Conservation (phyloP, 23 tunicate genomes). For the Ciona savignyi region DNA sequence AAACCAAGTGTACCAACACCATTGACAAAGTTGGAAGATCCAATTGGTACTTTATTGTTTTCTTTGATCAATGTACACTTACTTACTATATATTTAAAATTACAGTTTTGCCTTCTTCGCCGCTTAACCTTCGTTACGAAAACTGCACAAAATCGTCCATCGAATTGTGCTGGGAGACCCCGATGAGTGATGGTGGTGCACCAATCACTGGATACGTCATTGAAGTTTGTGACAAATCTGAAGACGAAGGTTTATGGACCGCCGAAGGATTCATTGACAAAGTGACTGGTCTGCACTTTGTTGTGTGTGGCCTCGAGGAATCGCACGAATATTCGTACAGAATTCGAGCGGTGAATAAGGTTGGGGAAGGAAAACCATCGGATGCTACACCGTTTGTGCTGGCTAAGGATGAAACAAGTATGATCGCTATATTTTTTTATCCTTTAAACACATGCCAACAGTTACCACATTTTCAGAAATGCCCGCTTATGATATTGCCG, state of each 20-base stretch:
- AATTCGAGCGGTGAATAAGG: conserved; percentile 62
- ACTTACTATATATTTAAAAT: neutral
- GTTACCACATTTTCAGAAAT: too few relatives aligned
- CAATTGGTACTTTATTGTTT: conserved; percentile 47
- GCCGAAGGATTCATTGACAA: conserved; percentile 1
- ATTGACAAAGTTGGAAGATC: conserved; percentile 61
- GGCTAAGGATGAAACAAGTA: conserved; percentile 65
- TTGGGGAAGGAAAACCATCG: conserved; percentile 66
- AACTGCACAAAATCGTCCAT: conserved; percentile 43
- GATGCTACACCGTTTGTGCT: conserved; percentile 49
- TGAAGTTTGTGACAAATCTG: conserved; percentile 44
- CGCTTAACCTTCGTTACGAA: conserved; percentile 44
- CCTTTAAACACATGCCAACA: too few relatives aligned
- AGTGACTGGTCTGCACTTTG: conserved; percentile 2
- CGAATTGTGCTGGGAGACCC: conserved; percentile 64
- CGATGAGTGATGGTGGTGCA: too few relatives aligned
- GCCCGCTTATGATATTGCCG: conserved; percentile 33
- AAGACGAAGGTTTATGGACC: conserved; percentile 52
- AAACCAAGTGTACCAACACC: conserved; percentile 44
- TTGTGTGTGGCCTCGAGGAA: conserved; percentile 23
- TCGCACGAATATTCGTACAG: conserved; percentile 48
- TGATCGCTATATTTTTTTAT: neutral
- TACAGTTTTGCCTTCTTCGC: conserved; percentile 55
- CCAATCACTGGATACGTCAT: too few relatives aligned
- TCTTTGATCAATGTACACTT: too few relatives aligned